A percentile compares a stretch with the other conserved stretches of the same genome.
Conservation (phyloP, 2,113 vertebrate genomes). For the Verasper variegatus region DNA sequence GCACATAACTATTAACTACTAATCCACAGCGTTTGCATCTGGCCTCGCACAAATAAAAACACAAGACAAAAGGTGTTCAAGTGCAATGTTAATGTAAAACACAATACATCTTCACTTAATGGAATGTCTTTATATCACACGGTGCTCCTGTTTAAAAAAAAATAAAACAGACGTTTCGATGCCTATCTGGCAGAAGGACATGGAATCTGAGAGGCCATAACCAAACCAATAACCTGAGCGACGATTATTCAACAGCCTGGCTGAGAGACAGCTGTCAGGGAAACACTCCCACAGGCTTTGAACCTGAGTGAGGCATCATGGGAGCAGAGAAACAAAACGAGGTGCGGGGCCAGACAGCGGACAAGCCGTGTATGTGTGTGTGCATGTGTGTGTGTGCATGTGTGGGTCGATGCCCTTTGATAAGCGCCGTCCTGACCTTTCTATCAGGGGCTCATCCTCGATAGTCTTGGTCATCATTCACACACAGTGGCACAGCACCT, state of each 20-base stretch:
- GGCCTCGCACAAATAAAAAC: constrained; percentile 19
- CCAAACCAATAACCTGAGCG: constrained; percentile 62
- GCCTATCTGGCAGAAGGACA: constrained; percentile 48
- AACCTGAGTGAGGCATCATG: constrained; percentile 53
- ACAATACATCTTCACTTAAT: constrained; percentile 36
- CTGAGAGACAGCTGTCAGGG: constrained; percentile 66
- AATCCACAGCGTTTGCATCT: constrained; percentile 24
- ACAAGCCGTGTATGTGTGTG: constrained; percentile 5
- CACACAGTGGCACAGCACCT: constrained; percentile 62
- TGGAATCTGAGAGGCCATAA: constrained; percentile 66
- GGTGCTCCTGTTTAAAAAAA: constrained; percentile 24
- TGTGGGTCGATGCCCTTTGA: constrained; percentile 34
- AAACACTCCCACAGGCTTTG: constrained; percentile 53
- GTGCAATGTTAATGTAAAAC: constrained; percentile 27
- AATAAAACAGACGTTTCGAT: constrained; percentile 22
- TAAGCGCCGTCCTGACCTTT: constrained; percentile 47
- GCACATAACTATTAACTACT: constrained; percentile 11
- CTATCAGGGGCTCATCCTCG: constrained; percentile 42
- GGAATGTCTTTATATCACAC: constrained; percentile 37
- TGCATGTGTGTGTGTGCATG: not conserved
- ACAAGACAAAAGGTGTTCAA: constrained; percentile 8
- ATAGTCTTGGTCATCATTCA: constrained; percentile 54
- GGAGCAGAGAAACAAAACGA: constrained; percentile 45
- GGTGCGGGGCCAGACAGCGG: constrained; percentile 21
- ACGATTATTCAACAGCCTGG: constrained; percentile 61